Evolutionary conservation across 2,113 vertebrate genomes (phyloP), one percentile per base, ranked within the genome.

Genomic region (Cheilinus undulatus): DNA sequence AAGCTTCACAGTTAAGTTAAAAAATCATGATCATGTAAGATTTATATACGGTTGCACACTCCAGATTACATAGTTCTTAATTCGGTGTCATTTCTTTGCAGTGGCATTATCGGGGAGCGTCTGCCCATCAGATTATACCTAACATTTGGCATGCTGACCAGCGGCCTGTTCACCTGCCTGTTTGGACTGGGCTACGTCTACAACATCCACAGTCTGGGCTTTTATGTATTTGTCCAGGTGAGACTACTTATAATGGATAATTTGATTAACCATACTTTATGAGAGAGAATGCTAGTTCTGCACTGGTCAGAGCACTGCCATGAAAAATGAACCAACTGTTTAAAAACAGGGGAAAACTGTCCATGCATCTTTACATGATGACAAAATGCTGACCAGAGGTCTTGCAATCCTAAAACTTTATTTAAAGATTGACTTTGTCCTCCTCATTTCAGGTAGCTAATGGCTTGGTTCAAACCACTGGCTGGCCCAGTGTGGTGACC

Each of bases 61-160:
- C n/a, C n/a, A 3, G 14, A 5, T 4, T 14, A 17, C 15, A 12
- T 51, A 2, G 12, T 30, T 19, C 2, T 24, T 12, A 45, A 59
- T 30, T 15, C 54, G 24, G 62, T 71, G 34, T 83, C 17, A 50
- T 30, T 24, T 9, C 0, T 32, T 4, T 70, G 2, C 85, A 99
- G 97, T 0, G 97, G 97, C n/a, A 96, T 99, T 52, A 97, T 99
- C 0, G 97, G 97, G 5, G 97, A 99, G 87, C 96, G 97, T 1
- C 91, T 99, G 28, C 96, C 97, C 2, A 94, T 99, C 17, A 95
- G 97, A 1, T 95, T 97, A 13, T 99, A 96, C 89, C 94, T 99
- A 1, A 95, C 95, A 0, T 92, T 91, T 4, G 97, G 97, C 3
- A 98, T 99, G 97, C 48, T 97, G 81, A 83, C 94, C 81, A 98